Base-by-base conservation (phyloP, 2,797 vertebrate genomes). In the Hipposideros larvatus region DNA sequence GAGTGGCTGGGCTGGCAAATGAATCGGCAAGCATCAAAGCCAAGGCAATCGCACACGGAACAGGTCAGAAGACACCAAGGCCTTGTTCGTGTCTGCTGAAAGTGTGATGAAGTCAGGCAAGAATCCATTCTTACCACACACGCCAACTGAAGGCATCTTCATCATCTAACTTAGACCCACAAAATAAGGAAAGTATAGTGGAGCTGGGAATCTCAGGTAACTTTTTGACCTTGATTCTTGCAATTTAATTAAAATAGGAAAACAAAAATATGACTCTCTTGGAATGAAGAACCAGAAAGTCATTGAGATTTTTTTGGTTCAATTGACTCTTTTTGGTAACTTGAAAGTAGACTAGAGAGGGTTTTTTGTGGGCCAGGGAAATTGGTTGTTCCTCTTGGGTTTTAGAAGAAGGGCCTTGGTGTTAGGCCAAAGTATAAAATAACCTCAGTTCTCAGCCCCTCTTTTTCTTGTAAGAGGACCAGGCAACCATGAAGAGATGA, bases 61-160 rank as follows among this genome's bases (percentile, higher is more conserved):
- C 34, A 79, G 94, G 93, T 96, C 96, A 94, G 95, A 95, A 96
- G 96, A 97, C 87, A 53, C 28, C 0, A 51, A 82, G 55, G 71
- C 85, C 82, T 4, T 21, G 63, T 48, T 96, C 77, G 1, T 7
- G 53, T 91, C 97, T 24, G 9, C 34, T 95, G 97, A 97, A 89
- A 94, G 97, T 74, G 82, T 97, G 97, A 97, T 84, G 97, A 94
- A 97, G 85, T 94, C 93, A 96, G 96, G 95, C 95, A 97, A 95
- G 96, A 98, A 98, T 97, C 85, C 73, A 46, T 34, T 19, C 93
- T 90, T 83, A 94, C 96, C 97, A 90, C 90, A 94, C 63, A 85
- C 6, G 31, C 63, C 96, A 37, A 48, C 53, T 96, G 94, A 95
- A 96, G 78, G 95, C 96, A 70, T 73, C 57, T 82, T 95, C 68